Base-by-base conservation (phyloP, 1,140 invertebrate species). In the Trichonephila clavipes region DNA sequence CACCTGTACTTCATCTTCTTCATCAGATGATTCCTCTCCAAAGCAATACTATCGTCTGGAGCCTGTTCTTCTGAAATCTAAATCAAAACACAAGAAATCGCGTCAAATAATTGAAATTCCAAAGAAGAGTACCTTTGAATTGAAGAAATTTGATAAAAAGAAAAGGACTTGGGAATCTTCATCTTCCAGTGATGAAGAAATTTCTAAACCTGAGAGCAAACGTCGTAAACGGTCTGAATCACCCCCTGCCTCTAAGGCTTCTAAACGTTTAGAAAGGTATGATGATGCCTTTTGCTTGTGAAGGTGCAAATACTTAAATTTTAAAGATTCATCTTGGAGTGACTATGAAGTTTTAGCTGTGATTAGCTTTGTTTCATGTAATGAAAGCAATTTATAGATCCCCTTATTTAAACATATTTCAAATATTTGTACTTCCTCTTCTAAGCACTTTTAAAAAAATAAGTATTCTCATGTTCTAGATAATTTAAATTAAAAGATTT, bases 1-100 rank as follows among this genome's bases (percentile, higher is more conserved):
- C 34, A 34, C 69, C 62, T 21, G 34, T 51, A 69, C 90, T 12
- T 66, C 90, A 8, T 88, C 85, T 5, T 88, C 92, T n/a, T 89
- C 87, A 2, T 77, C 87, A 2, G 88, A 40, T n/a, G 88, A 90
- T 66, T 94, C 93, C 4, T 86, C 87, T 8, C 87, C 93, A 28
- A 69, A 83, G 44, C 93, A 94, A n/a, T 94, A 94, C 61, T 94
- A 64, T 61, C 28, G 93, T 28, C 44, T 94, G n/a, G 93, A 94
- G 51, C 93, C 93, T 64, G 88, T 94, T 59, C 77, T 94, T 58
- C 28, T 94, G 5, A 94, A 94, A 61, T 94, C 93, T 14, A 92
- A 92, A 40, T 72, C 86, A 16, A 94, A 94, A 24, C 87, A 90
- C 16, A 85, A 83, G 18, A 90, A 83, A 66, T n/a, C 34, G 12